Base-by-base conservation (phyloP, 2,113 vertebrate genomes). In the Scatophagus argus region DNA sequence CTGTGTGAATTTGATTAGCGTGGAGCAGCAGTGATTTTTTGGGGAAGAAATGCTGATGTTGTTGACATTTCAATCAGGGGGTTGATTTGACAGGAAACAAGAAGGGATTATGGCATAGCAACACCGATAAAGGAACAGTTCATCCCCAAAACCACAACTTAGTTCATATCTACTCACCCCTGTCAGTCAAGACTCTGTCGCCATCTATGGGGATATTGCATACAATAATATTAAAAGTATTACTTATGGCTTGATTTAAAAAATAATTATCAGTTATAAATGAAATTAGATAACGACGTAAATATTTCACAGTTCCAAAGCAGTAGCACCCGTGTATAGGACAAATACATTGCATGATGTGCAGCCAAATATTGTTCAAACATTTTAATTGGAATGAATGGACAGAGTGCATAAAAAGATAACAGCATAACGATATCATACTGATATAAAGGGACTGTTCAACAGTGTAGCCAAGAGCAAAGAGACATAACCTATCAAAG, bases 11-110 rank as follows among this genome's bases (percentile, higher is more conserved):
- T 49, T 47, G 17, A n/a, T 58, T 59, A 63, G 68, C 39, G 27
- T 9, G 64, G 51, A 61, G 47, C 25, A 34, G 69, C 32, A 23
- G 43, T 17, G 55, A 29, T 1, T 29, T 27, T 4, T 64, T n/a
- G n/a, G n/a, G n/a, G 36, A 3, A n/a, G 7, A 10, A 64, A 52
- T 61, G 27, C 21, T 60, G 29, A n/a, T n/a, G n/a, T 11, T 38
- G 13, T 29, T 58, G 51, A 47, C 61, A 56, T 72, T 72, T 76
- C 46, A 71, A 58, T 65, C 41, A 62, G 27, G 23, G 43, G 14
- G 38, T 32, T 12, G 16, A 79, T 79, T 46, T 67, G 56, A 63
- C 52, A 55, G 27, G 25, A 21, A 70, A 64, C 29, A 58, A 51
- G 59, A 58, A 60, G 21, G 34, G 69, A 59, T 73, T 47, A 60